Evolutionary conservation across 30 jellyfish, hydroid and myxozoan species (phyloP).

Genomic region (Chrysaora quinquecirrha): DNA sequence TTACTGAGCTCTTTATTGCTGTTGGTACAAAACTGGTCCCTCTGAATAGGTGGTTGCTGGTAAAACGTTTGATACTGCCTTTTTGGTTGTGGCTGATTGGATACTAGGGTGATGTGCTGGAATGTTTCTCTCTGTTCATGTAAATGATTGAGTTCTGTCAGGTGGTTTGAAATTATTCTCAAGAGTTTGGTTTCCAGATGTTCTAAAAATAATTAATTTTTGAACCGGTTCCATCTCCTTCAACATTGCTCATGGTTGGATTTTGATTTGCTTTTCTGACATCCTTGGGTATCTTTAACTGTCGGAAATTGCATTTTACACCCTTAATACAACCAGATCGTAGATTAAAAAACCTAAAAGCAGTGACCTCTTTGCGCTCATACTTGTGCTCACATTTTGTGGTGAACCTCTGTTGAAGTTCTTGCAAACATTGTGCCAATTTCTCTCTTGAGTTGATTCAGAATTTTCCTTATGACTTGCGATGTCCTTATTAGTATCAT

Average conservation of each 20-base stretch:
- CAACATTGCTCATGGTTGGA: constrained; percentile 1
- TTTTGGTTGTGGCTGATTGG: constrained; percentile 19
- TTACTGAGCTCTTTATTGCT: constrained; percentile 17
- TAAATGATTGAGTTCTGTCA: constrained; percentile 11
- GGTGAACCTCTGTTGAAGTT: constrained; percentile 7
- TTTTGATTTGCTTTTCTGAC: constrained; percentile 9
- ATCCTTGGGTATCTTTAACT: neutral
- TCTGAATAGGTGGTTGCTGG: constrained; percentile 25
- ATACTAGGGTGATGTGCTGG: no score
- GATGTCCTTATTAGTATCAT: neutral
- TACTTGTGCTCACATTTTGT: neutral
- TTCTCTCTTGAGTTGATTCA: neutral
- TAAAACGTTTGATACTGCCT: no score
- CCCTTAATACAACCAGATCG: constrained; percentile 29
- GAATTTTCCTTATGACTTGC: constrained; percentile 1
- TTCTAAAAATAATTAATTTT: neutral
- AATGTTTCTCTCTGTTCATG: constrained; percentile 4
- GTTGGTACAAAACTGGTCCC: neutral
- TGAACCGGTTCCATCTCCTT: no score
- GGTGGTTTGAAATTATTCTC: neutral
- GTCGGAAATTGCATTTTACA: constrained; percentile 12
- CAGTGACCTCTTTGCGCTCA: no score
- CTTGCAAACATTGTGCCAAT: neutral
- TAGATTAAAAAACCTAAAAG: constrained; percentile 6
- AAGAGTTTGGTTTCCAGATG: neutral